phyloP scores from a whole-genome alignment of 2,797 vertebrate genomes.

The Rhynchonycteris naso region DNA sequence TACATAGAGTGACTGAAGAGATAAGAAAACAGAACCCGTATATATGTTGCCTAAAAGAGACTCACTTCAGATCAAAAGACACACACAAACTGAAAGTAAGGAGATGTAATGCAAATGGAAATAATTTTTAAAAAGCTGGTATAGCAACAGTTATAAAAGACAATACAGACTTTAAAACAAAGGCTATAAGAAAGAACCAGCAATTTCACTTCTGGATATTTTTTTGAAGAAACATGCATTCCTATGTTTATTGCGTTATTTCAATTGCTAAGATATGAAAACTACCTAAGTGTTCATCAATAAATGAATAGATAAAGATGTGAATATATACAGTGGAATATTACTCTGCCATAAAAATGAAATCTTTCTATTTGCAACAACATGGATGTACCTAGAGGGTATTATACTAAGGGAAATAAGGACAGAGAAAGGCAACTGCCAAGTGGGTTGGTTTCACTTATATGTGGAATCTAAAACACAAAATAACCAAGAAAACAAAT shows the following conservation, averaged over 20 bases:
- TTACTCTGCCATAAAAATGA: neutral
- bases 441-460: neutral
- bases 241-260: neutral
- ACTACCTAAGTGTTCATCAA: neutral
- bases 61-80: neutral
- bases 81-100: neutral
- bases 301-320: neutral
- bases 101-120: neutral
- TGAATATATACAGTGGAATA: neutral
- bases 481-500: neutral
- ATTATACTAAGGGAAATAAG: neutral
- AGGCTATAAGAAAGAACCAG: neutral
- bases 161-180: neutral
- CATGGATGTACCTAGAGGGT: neutral
- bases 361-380: neutral
- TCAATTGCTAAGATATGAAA: neutral
- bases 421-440: neutral
- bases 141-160: neutral
- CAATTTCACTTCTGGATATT: neutral
- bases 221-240: neutral
- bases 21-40: neutral
- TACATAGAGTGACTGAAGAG: neutral
- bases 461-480: neutral
- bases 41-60: neutral
- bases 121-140: neutral